Percentiles rank a stretch among this genome's conserved stretches.
These are phyloP conservation scores for Sus cebifrons DNA, from an alignment of 2,797 vertebrate species.

Conservation along the genomic window DNA sequence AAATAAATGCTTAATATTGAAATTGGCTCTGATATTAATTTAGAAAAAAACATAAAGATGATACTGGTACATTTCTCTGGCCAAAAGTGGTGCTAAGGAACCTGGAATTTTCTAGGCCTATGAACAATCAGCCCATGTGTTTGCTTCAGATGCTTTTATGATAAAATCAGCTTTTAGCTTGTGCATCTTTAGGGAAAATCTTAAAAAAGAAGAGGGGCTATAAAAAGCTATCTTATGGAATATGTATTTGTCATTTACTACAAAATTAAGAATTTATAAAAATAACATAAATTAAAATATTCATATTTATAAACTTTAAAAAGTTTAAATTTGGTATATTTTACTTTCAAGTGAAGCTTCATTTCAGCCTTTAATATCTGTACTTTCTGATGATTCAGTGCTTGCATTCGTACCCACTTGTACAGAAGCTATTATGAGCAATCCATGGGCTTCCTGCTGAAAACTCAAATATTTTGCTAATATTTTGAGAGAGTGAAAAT, in stretches of 20 bases:
- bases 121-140: background rate
- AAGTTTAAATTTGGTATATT: background rate
- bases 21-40: slow-evolving; percentile 14
- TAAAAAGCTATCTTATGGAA: background rate
- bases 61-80: background rate
- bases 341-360: background rate
- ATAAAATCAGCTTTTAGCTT: slow-evolving; percentile 23
- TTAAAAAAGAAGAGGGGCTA: background rate
- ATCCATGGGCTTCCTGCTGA: background rate
- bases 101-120: background rate
- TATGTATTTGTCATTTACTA: background rate
- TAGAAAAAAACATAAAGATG: background rate
- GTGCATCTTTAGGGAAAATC: background rate
- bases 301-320: background rate
- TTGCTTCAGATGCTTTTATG: background rate
- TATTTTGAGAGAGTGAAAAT: background rate
- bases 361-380: slow-evolving; percentile 43
- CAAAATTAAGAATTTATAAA: background rate
- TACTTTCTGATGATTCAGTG: background rate
- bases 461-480: slow-evolving; percentile 45
- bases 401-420: background rate
- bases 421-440: background rate
- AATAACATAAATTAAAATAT: background rate
- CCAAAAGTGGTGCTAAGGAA: background rate
- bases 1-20: background rate